Base-by-base conservation (phyloP, 2,888 invertebrate genomes). In the Parnassius glacialis region DNA sequence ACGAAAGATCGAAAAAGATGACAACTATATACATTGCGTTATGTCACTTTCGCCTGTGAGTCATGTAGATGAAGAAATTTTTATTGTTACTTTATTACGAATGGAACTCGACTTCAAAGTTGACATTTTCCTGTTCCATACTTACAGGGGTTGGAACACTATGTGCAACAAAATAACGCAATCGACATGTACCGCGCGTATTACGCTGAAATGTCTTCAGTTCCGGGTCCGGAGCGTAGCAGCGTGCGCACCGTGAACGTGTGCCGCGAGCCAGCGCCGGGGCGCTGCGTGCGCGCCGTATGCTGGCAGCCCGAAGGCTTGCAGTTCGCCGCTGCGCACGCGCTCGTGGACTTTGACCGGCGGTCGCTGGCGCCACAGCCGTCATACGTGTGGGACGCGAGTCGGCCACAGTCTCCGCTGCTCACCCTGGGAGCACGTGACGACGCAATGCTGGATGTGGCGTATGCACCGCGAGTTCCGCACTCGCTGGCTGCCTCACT, bases 111-210 rank as follows among this genome's bases (percentile, higher is more conserved):
- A 7, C 34, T 34, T 7, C 5, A 34, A 34, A 34, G 34, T 34
- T 34, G 3, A 34, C 5, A 7, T 34, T 7, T 5, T 34, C 34
- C 5, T 7, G 43, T 43, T 3, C 3, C 13, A 2, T 50, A 7
- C 20, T 20, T 59, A 5, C 79, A 97, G 96, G 93, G 92, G 16
- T 94, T 96, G 94, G 97, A 98, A 76, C 95, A 95, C 75, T 95
- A 94, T 75, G 95, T 98, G 63, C 89, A 94, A 67, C 98, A 98
- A 88, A 98, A 98, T 85, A 98, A 97, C 84, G 96, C 97, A 0
- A 94, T 98, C 52, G 96, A 98, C 80, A 96, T 98, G 79, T 98
- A 98, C 83, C 95, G 96, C 78, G 94, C 96, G 68, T 98, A 97
- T 84, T 98, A 97, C 84, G 92, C 93, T 51, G 95, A 96, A 67